These are phyloP conservation scores for Rynchops niger DNA, from an alignment of 2,113 vertebrate species.

Conservation along the genomic window DNA sequence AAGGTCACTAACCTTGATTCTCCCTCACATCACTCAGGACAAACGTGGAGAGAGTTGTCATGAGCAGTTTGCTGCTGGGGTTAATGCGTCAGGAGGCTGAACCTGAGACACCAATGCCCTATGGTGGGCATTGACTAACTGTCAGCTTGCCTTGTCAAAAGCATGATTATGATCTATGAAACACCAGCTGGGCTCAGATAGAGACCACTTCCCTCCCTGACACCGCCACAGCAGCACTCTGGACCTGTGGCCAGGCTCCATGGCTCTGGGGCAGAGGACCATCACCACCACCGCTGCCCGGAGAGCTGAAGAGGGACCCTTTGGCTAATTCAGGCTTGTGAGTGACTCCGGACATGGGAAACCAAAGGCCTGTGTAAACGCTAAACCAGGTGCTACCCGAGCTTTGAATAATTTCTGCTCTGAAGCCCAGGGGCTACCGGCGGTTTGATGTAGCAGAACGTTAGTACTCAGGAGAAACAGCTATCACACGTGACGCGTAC, in stretches of 20 bases:
- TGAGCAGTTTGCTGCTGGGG: background rate
- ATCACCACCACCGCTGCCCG: background rate
- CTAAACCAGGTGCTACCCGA: too few species aligned
- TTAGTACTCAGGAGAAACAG: background rate
- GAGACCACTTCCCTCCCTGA: background rate
- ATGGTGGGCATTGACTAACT: rapidly evolving
- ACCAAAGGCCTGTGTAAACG: background rate
- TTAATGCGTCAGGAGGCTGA: background rate
- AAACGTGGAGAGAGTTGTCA: background rate
- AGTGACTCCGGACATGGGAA: background rate
- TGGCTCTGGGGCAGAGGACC: too few species aligned
- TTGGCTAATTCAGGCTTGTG: background rate
- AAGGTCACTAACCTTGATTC: background rate
- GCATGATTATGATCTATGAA: background rate
- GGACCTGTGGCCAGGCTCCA: background rate
- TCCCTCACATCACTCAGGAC: background rate
- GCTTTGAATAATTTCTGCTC: background rate
- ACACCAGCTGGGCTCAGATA: background rate
- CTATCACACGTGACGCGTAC: too few species aligned
- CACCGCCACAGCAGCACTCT: background rate
- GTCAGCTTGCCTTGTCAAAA: background rate
- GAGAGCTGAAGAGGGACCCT: background rate
- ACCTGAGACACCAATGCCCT: background rate
- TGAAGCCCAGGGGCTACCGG: background rate
- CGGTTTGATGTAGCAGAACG: background rate